A percentile compares a stretch with the other conserved stretches of the same genome.
phyloP scores from a whole-genome alignment of 2,113 vertebrate species.

The Cheirogaleus medius region DNA sequence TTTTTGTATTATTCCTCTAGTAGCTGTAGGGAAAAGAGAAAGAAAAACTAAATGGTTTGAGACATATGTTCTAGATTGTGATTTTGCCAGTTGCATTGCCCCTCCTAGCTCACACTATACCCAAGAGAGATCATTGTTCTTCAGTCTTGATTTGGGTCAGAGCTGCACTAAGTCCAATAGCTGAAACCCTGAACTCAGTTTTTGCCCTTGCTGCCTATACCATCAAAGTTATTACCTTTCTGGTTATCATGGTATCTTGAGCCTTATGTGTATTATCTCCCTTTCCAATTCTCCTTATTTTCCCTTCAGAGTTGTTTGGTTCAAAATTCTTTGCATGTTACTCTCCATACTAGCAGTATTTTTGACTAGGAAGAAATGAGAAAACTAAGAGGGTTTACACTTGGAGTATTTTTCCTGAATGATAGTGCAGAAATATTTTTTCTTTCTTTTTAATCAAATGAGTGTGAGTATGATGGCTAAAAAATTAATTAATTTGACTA shows the following conservation, averaged over 20 bases:
- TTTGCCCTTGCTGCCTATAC: not conserved
- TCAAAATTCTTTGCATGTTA: conserved; percentile 34
- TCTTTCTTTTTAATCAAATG: not conserved
- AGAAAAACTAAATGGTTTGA: conserved; percentile 9
- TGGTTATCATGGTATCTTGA: not conserved
- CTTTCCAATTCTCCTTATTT: not conserved
- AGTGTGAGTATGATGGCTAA: not conserved
- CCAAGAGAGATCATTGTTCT: not conserved
- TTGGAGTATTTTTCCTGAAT: not conserved
- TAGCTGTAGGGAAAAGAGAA: not conserved
- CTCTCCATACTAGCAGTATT: not conserved
- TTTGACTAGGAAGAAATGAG: conserved; percentile 6
- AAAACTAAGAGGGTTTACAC: not conserved
- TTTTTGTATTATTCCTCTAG: not conserved
- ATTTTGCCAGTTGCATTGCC: not conserved
- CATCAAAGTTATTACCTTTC: not conserved
- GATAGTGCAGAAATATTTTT: not conserved
- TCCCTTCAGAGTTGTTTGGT: not conserved
- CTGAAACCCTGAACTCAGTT: not conserved
- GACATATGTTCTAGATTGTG: not conserved
- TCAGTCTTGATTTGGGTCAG: not conserved
- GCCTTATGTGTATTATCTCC: not conserved
- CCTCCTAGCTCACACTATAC: not conserved
- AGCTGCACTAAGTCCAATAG: not conserved
- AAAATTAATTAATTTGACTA: conserved; percentile 8